A percentile compares a stretch with the other conserved stretches of the same genome.
phyloP scores from a whole-genome alignment of 2,888 invertebrate genomes.

The Entomobrya multifasciata region DNA sequence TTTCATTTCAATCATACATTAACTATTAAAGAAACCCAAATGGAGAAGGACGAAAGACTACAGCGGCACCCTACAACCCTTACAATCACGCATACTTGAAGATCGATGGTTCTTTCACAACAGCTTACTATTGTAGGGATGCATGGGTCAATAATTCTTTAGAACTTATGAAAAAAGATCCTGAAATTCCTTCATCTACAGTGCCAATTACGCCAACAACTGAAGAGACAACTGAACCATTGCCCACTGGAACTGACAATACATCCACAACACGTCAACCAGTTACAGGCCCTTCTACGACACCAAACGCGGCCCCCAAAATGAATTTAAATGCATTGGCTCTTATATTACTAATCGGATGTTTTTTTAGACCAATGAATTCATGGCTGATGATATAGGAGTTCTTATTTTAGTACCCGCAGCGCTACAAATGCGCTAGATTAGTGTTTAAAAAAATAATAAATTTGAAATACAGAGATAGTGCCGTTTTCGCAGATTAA shows the following conservation, averaged over 20 bases:
- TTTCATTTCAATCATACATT: neutral
- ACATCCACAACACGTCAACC: neutral
- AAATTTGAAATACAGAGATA: too few relatives aligned
- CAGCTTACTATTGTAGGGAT: constrained; percentile 53
- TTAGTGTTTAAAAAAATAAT: too few relatives aligned
- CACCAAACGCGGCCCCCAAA: too few relatives aligned
- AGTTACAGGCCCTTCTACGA: neutral
- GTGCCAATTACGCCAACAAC: neutral
- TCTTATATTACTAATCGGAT: too few relatives aligned
- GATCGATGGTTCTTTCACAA: constrained; percentile 21
- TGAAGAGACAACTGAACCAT: neutral
- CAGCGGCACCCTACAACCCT: constrained; percentile 54
- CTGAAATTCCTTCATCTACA: neutral
- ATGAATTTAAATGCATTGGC: too few relatives aligned
- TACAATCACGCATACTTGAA: constrained; percentile 58
- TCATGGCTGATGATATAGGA: too few relatives aligned
- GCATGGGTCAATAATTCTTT: constrained; percentile 59
- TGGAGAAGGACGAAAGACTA: neutral
- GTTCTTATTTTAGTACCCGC: too few relatives aligned
- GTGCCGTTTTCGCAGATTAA: too few relatives aligned
- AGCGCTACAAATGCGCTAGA: too few relatives aligned
- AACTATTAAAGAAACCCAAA: constrained; percentile 56
- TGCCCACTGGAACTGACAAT: too few relatives aligned
- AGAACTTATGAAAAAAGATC: constrained; percentile 23
- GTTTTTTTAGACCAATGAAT: too few relatives aligned